phyloP scores from a whole-genome alignment of 1,140 invertebrate genomes.

The Holcopasites calliopsidis region DNA sequence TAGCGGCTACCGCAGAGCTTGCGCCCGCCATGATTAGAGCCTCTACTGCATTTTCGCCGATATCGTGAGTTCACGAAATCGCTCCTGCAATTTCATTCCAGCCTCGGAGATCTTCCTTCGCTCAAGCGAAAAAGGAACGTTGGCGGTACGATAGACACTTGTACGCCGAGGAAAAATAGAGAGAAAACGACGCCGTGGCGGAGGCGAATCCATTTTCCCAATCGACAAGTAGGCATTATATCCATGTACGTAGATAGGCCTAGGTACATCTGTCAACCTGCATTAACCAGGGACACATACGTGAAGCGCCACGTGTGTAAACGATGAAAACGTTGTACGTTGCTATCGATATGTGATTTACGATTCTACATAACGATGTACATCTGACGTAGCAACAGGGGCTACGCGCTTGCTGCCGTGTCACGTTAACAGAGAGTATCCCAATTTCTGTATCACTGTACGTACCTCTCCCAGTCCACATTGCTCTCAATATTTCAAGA shows the following conservation, averaged over 20 bases:
- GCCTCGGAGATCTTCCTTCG: constrained; percentile 45
- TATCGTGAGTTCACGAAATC: constrained; percentile 70
- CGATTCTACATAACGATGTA: constrained; percentile 25
- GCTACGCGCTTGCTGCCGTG: not conserved
- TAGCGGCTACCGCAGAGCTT: constrained; percentile 68
- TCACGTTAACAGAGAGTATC: constrained; percentile 9
- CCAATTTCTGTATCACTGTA: constrained; percentile 9
- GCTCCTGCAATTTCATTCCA: constrained; percentile 76
- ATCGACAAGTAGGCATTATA: constrained; percentile 3
- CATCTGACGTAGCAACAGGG: constrained; percentile 11
- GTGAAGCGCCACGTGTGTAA: not conserved
- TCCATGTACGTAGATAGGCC: not conserved
- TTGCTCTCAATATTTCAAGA: constrained; percentile 25
- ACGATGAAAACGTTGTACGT: constrained; percentile 18
- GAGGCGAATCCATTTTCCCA: not conserved
- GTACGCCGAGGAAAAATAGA: not conserved
- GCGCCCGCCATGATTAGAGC: constrained; percentile 75
- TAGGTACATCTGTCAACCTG: not conserved
- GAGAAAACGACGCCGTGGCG: not conserved
- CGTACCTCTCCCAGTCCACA: not conserved
- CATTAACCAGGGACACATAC: not conserved
- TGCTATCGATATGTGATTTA: constrained; percentile 50
- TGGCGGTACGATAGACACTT: not conserved
- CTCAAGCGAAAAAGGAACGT: constrained; percentile 4
- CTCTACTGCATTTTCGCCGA: constrained; percentile 64